A percentile compares a stretch with the other conserved stretches of the same genome.
Conservation (phyloP, 1,140 invertebrate species). For the Drosophila equinoxialis region DNA sequence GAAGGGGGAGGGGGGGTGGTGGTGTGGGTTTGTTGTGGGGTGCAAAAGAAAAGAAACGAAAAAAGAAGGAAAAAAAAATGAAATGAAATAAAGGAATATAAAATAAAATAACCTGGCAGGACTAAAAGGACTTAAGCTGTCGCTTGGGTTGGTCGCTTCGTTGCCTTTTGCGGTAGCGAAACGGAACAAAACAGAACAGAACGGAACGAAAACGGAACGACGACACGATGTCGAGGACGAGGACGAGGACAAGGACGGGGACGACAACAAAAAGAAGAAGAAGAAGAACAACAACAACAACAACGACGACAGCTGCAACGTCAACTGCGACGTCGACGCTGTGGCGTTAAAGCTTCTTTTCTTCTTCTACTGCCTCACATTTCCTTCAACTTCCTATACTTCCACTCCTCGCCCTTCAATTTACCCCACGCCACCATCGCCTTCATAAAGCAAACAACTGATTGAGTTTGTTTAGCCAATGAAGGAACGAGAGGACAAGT, state of each 20-base stretch:
- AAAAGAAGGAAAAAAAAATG: constrained; percentile 28
- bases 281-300: not conserved
- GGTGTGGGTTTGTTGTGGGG: no score
- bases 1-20: not conserved
- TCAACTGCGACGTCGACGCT: constrained; percentile 3
- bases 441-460: constrained; percentile 48
- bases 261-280: not conserved
- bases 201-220: constrained; percentile 8
- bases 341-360: constrained; percentile 44
- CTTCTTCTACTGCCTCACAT: not conserved
- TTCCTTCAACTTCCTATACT: not conserved
- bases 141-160: constrained; percentile 24
- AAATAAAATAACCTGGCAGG: constrained; percentile 22
- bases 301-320: not conserved
- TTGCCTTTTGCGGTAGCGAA: constrained; percentile 20
- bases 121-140: constrained; percentile 24
- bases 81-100: constrained; percentile 17
- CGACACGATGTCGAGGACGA: not conserved
- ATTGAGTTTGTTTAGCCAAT: constrained; percentile 64
- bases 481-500: constrained; percentile 13
- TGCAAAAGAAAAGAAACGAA: constrained; percentile 22
- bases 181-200: not conserved
- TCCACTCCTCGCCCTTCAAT: not conserved
- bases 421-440: not conserved
- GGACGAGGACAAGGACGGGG: not conserved